Conservation (phyloP, 2,113 vertebrate species). For the Semnornis frantzii region DNA sequence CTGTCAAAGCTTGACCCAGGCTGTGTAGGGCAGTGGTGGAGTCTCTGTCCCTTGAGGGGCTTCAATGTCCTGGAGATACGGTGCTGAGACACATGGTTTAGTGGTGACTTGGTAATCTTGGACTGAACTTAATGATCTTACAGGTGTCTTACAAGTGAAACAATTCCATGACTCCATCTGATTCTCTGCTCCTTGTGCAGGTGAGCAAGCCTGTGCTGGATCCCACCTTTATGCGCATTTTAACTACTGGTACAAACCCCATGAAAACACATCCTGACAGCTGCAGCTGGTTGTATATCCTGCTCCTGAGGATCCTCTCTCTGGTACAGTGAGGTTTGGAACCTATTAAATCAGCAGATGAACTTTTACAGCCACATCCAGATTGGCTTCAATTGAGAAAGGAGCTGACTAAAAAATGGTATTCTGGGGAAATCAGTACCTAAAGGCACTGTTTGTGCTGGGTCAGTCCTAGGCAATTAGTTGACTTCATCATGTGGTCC, state of each 20-base stretch:
- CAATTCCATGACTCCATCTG: too few species aligned
- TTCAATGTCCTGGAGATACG: too few species aligned
- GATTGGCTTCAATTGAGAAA: background rate
- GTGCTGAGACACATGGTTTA: too few species aligned
- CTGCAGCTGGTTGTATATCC: background rate
- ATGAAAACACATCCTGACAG: background rate
- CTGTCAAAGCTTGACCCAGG: too few species aligned
- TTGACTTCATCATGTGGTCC: background rate
- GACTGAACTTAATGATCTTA: too few species aligned
- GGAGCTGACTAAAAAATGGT: background rate
- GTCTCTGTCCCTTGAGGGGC: too few species aligned
- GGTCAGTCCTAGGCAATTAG: background rate
- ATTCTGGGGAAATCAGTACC: background rate
- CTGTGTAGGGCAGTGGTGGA: too few species aligned
- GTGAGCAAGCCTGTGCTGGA: background rate
- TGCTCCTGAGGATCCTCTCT: background rate
- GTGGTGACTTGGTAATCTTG: too few species aligned
- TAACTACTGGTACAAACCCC: background rate
- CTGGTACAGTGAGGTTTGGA: background rate
- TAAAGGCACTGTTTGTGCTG: background rate
- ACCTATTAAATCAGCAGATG: background rate
- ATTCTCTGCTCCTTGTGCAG: too few species aligned
- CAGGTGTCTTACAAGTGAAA: too few species aligned
- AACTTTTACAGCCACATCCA: background rate
- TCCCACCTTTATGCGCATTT: accelerated